A percentile compares a stretch with the other conserved stretches of the same genome.
Conservation (phyloP, 2,113 vertebrate species). For the Scopus umbretta region DNA sequence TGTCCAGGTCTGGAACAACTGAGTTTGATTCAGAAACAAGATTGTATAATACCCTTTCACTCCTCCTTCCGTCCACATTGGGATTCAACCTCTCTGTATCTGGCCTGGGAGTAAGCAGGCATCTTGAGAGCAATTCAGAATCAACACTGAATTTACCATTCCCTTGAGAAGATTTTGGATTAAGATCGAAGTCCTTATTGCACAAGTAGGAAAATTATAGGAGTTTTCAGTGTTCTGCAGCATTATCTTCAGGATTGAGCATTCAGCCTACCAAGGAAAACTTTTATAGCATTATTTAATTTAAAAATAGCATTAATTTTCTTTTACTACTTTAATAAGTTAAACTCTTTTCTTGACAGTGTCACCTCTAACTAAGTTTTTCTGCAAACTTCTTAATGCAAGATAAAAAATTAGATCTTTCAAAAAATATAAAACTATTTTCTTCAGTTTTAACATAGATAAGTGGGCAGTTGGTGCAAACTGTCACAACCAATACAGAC, state of each 20-base stretch:
- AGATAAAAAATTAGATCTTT: background rate
- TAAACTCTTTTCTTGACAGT: background rate
- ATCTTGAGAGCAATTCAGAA: background rate
- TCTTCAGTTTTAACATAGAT: background rate
- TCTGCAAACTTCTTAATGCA: background rate
- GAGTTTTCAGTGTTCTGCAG: background rate
- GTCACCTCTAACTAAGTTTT: background rate
- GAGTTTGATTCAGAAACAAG: background rate
- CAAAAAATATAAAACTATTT: background rate
- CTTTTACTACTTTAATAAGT: background rate
- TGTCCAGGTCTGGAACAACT: background rate
- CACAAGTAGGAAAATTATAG: background rate
- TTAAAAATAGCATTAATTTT: background rate
- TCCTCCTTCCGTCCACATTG: background rate
- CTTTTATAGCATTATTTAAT: background rate
- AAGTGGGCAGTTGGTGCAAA: background rate
- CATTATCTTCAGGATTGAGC: background rate
- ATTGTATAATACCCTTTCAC: background rate
- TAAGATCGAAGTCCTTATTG: background rate
- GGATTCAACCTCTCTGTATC: rapidly evolving
- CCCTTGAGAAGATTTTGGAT: background rate
- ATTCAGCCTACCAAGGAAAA: background rate
- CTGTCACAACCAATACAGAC: background rate
- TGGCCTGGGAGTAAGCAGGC: background rate
- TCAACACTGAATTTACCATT: background rate